Evolutionary conservation across 1,140 invertebrate genomes (phyloP).

Genomic region (Andrena cerasifolii): DNA sequence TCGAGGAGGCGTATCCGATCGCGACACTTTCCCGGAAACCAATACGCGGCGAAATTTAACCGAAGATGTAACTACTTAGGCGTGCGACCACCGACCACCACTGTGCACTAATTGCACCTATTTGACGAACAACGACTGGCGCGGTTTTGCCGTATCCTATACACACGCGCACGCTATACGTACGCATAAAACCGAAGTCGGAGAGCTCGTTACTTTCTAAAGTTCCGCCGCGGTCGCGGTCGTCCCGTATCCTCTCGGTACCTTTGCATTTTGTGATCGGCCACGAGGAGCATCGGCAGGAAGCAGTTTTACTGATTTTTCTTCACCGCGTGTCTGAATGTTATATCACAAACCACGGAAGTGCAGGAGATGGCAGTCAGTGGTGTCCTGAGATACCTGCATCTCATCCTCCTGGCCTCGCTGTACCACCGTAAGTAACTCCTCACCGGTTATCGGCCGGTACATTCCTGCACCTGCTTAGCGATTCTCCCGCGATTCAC

Average conservation of each 20-base stretch:
- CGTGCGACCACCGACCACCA: neutral
- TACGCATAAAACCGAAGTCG: slow-evolving; percentile 61
- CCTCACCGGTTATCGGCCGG: neutral
- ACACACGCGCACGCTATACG: neutral
- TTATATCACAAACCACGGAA: slow-evolving; percentile 77
- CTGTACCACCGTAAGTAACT: slow-evolving; percentile 72
- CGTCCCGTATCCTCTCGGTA: slow-evolving; percentile 52
- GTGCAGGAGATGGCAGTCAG: slow-evolving; percentile 80
- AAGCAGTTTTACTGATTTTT: slow-evolving; percentile 77
- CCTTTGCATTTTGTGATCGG: slow-evolving; percentile 72
- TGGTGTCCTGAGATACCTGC: slow-evolving; percentile 72
- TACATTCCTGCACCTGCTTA: too few relatives aligned
- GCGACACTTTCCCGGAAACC: slow-evolving; percentile 30
- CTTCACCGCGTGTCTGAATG: slow-evolving; percentile 72
- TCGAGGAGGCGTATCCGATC: neutral
- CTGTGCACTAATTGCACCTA: neutral
- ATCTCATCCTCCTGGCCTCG: slow-evolving; percentile 63
- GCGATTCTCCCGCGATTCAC: too few relatives aligned
- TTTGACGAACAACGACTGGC: neutral
- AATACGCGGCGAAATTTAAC: neutral
- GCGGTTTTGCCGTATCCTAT: neutral
- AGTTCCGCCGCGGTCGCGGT: slow-evolving; percentile 59
- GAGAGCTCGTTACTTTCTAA: slow-evolving; percentile 75
- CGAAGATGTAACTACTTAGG: slow-evolving; percentile 1
- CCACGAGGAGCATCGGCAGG: slow-evolving; percentile 59